phyloP scores from a whole-genome alignment of 1,140 invertebrate genomes.

The Patella vulgata region DNA sequence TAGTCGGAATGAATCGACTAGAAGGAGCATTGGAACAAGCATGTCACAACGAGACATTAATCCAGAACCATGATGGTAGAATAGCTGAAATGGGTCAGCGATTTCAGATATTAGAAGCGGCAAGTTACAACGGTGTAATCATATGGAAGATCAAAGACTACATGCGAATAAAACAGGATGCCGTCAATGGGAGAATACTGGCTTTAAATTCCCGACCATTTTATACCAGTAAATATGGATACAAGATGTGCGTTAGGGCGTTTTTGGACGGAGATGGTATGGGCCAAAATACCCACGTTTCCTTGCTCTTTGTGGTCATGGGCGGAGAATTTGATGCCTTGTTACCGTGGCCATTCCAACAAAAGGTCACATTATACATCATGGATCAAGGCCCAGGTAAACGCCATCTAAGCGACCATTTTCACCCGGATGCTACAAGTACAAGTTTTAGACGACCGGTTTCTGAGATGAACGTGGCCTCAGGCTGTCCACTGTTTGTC shows the following conservation, averaged over 20 bases:
- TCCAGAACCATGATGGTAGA: constrained; percentile 43
- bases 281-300: constrained; percentile 58
- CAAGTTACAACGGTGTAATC: constrained; percentile 51
- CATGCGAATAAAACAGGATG: constrained; percentile 45
- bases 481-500: constrained; percentile 58
- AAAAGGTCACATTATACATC: constrained; percentile 54
- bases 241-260: constrained; percentile 62
- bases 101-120: constrained; percentile 50
- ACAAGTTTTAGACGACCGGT: constrained; percentile 51
- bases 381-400: constrained; percentile 51
- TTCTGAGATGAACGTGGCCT: constrained; percentile 59
- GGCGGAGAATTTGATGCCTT: constrained; percentile 57
- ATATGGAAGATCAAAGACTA: constrained; percentile 59
- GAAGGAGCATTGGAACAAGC: no score
- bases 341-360: constrained; percentile 59
- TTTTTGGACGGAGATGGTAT: constrained; percentile 64
- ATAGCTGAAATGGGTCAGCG: constrained; percentile 47
- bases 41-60: no score
- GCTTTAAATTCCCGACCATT: constrained; percentile 63
- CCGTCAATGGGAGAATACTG: constrained; percentile 43
- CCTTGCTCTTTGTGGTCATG: constrained; percentile 63
- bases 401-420: constrained; percentile 49
- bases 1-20: no score
- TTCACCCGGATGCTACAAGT: constrained; percentile 53
- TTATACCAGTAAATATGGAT: constrained; percentile 58